Base-by-base conservation (phyloP, 2,888 invertebrate species). In the Epinotia nisella region DNA sequence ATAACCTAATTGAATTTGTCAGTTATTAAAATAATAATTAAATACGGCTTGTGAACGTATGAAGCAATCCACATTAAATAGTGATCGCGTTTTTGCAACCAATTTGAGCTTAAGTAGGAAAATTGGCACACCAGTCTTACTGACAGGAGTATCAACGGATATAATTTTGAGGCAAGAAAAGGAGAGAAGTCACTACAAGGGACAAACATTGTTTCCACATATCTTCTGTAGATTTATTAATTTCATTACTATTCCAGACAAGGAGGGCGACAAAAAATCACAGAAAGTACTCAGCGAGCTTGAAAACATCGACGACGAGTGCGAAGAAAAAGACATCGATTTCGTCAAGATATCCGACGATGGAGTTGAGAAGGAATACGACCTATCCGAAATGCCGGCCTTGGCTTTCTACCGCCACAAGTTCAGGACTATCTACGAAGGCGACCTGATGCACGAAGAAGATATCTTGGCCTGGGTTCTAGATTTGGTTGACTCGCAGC, bases 231-330 rank as follows among this genome's bases (percentile, higher is more conserved):
- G 35, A 35, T 9, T 9, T 35, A 35, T n/a, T 24, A 9, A 53
- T 17, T 19, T 53, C 19, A 69, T 2, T n/a, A 39, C 19, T 58
- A 51, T 80, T 85, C 4, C 84, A 98, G 98, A 98, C 89, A 96
- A 97, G 83, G 98, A 98, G 92, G 97, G 97, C 9, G 98, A 98
- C 83, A 97, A 98, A 83, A 97, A 97, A 85, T 96, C 97, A 29
- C 97, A 97, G 79, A 97, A 97, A 86, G 98, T 98, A 74, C 93
- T 98, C 0, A 96, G 96, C 82, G 98, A 98, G 86, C 87, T 98
- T 75, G 98, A 98, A 87, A 98, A 98, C 83, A 98, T 98, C 80
- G 98, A 98, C 83, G 98, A 98, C 81, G 98, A 98, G 84, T 98
- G 98, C 84, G 98, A 98, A 91, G 97, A 98, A 83, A 96, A 97